Conservation (phyloP, 2,797 vertebrate genomes). For the Falco novaeseelandiae region DNA sequence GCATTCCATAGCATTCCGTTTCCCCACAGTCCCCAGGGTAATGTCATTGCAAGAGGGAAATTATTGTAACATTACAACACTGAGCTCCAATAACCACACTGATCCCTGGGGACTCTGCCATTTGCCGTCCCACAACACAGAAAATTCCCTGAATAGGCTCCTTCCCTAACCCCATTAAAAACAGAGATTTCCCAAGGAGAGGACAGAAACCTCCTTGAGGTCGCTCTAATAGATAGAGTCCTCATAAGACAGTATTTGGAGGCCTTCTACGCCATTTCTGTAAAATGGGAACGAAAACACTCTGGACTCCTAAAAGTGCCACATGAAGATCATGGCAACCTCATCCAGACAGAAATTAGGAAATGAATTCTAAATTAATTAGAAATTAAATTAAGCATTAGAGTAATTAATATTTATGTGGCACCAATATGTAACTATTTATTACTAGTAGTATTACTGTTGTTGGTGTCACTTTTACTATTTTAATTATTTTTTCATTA, state of each 20-base stretch:
- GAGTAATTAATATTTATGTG: constrained; percentile 54
- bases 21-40: not conserved
- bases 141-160: not conserved
- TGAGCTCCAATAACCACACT: not conserved
- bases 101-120: not conserved
- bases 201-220: not conserved
- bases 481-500: not conserved
- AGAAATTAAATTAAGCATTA: constrained; percentile 50
- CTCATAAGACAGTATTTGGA: not conserved
- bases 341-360: constrained; percentile 14
- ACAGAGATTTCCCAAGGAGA: not conserved
- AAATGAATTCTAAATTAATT: constrained; percentile 61
- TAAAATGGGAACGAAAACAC: not conserved
- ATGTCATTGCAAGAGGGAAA: not conserved
- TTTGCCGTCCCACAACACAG: not conserved
- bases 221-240: not conserved
- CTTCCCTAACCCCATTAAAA: not conserved
- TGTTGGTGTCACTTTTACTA: not conserved
- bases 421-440: constrained; percentile 18
- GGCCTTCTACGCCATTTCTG: not conserved
- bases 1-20: not conserved
- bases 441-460: not conserved
- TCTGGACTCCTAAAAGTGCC: not conserved
- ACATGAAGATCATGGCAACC: not conserved
- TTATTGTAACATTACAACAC: not conserved